phyloP scores from a whole-genome alignment of 2,888 invertebrate species.

The Drosophila anomelani region DNA sequence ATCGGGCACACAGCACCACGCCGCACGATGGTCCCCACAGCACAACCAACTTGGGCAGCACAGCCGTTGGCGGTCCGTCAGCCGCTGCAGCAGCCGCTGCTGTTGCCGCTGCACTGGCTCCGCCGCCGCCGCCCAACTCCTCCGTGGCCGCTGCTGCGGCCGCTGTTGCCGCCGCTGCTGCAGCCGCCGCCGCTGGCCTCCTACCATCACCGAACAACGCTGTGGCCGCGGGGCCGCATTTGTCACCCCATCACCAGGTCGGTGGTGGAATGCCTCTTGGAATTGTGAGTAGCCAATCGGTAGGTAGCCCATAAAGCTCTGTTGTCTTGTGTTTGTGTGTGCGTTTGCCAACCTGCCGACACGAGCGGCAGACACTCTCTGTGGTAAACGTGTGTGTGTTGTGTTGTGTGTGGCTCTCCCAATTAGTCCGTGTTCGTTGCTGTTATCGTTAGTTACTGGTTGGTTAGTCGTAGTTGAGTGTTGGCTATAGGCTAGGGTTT shows the following conservation, averaged over 20 bases:
- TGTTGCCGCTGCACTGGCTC: constrained; percentile 80
- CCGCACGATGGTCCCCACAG: constrained; percentile 87
- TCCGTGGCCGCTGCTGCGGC: constrained; percentile 63
- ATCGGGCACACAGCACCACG: constrained; percentile 93
- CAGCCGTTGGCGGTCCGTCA: constrained; percentile 27
- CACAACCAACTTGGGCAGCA: constrained; percentile 75
- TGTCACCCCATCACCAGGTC: constrained; percentile 83
- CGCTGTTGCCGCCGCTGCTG: constrained; percentile 66
- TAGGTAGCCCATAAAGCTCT: constrained; percentile 78
- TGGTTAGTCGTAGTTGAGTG: constrained; percentile 69
- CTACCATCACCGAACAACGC: constrained; percentile 71
- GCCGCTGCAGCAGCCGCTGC: constrained; percentile 45
- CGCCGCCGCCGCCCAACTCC: constrained; percentile 70
- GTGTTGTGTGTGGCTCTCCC: constrained; percentile 46
- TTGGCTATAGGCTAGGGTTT: constrained; percentile 69
- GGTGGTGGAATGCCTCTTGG: constrained; percentile 86
- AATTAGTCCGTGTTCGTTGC: constrained; percentile 41
- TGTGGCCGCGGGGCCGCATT: constrained; percentile 84
- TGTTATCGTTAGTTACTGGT: constrained; percentile 50
- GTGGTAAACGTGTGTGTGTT: constrained; percentile 50
- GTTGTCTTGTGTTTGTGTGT: constrained; percentile 61
- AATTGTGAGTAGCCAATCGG: constrained; percentile 86
- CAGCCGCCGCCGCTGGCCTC: constrained; percentile 55
- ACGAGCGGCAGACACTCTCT: constrained; percentile 28
- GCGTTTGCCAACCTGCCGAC: constrained; percentile 35